Evolutionary conservation across 2,797 vertebrate species (phyloP).

Genomic region (Acanthurus lineatus): DNA sequence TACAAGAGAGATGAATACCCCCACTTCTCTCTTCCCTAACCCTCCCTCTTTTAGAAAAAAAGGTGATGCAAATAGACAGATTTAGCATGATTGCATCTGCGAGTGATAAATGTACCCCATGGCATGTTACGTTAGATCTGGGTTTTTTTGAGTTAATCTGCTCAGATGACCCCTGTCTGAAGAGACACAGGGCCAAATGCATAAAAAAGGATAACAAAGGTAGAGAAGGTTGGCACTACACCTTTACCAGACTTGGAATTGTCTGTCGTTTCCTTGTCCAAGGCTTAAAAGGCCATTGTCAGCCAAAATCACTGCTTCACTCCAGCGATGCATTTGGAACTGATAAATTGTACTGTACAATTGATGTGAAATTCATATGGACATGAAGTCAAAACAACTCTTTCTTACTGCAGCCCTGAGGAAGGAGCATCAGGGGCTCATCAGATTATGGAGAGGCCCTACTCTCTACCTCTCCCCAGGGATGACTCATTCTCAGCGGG

Average conservation of each 20-base stretch:
- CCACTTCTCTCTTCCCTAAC: not conserved
- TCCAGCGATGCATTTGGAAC: constrained; percentile 11
- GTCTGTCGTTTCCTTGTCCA: constrained; percentile 49
- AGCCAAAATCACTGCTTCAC: constrained; percentile 35
- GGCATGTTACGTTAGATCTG: constrained; percentile 56
- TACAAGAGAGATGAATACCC: constrained; percentile 77
- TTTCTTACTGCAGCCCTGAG: not conserved
- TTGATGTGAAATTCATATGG: constrained; percentile 30
- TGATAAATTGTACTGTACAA: constrained; percentile 25
- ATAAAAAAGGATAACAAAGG: constrained; percentile 34
- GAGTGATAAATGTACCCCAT: constrained; percentile 74
- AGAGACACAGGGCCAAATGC: constrained; percentile 34
- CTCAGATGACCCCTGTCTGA: constrained; percentile 74
- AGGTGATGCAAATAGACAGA: constrained; percentile 77
- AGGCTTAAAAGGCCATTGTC: constrained; percentile 41
- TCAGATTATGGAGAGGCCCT: constrained; percentile 61
- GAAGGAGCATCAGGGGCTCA: constrained; percentile 49
- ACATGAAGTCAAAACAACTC: constrained; percentile 29
- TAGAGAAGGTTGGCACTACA: constrained; percentile 50
- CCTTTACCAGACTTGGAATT: constrained; percentile 51
- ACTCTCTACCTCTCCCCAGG: constrained; percentile 60
- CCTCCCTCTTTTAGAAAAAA: constrained; percentile 32
- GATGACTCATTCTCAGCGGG: constrained; percentile 55
- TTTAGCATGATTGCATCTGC: constrained; percentile 76
- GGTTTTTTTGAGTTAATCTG: constrained; percentile 78